phyloP scores from a whole-genome alignment of 2,113 vertebrate species.

The Oryzias curvinotus region DNA sequence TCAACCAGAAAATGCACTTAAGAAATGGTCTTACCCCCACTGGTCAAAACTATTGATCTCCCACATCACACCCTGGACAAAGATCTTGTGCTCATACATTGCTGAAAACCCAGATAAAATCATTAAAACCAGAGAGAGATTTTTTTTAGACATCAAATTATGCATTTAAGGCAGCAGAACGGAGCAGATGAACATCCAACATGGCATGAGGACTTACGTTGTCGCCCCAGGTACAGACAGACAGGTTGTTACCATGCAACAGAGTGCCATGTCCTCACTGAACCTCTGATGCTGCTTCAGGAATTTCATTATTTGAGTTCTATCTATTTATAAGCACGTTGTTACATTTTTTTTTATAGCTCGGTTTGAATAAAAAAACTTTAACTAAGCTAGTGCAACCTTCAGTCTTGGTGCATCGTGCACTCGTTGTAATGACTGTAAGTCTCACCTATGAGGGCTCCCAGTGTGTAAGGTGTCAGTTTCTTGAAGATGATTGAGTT shows the following conservation, averaged over 20 bases:
- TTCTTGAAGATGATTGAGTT: constrained; percentile 95
- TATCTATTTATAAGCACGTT: too few species aligned
- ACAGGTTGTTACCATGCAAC: constrained; percentile 21
- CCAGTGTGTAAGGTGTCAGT: constrained; percentile 89
- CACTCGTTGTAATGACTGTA: background rate
- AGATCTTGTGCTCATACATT: constrained; percentile 99
- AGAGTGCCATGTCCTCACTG: constrained; percentile 2
- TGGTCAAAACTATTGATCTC: constrained; percentile 99
- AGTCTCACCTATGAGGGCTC: constrained; percentile 89
- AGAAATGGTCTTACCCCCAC: constrained; percentile 89
- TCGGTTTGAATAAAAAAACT: too few species aligned
- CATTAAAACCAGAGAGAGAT: background rate
- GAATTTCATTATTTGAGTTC: background rate
- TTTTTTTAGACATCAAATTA: background rate
- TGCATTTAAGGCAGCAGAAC: constrained; percentile 7
- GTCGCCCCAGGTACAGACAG: background rate
- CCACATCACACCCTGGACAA: constrained; percentile 94
- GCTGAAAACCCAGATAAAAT: constrained; percentile 73
- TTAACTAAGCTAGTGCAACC: too few species aligned
- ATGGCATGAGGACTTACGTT: background rate
- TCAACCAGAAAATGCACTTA: background rate
- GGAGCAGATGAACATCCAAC: background rate
- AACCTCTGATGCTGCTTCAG: background rate
- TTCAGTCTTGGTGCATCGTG: background rate
- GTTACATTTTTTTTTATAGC: too few species aligned